These are phyloP conservation scores for Tipula vernalis DNA, from an alignment of 2,888 invertebrate genomes.

Conservation along the genomic window DNA sequence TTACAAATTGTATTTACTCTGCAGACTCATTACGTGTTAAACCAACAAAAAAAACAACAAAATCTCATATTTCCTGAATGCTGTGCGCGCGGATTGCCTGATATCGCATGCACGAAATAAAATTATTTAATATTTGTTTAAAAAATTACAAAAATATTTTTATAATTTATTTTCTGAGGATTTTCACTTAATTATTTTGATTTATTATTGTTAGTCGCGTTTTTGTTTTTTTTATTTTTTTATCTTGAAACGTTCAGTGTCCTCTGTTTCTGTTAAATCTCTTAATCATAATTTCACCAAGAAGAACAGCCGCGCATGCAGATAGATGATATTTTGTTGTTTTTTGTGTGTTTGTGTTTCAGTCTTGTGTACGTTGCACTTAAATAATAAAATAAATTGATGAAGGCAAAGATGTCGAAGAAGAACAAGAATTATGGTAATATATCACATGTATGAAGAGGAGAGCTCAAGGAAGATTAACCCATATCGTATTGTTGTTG, in stretches of 20 bases:
- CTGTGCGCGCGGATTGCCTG: neutral
- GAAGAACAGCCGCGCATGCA: neutral
- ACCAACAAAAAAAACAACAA: neutral
- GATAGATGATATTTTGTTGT: neutral
- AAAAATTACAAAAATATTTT: neutral
- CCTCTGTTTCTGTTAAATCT: neutral
- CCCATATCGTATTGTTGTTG: neutral
- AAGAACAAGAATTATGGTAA: neutral
- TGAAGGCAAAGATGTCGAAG: neutral
- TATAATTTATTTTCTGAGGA: neutral
- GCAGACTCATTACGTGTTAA: neutral
- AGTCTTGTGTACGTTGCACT: neutral
- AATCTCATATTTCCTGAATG: neutral
- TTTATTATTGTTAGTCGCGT: neutral
- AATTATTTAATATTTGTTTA: neutral
- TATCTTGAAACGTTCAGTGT: neutral
- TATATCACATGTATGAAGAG: neutral
- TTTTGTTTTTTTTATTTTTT: neutral
- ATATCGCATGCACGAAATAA: neutral
- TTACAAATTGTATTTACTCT: neutral
- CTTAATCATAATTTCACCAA: constrained; percentile 4
- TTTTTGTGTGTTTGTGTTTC: neutral
- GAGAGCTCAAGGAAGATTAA: neutral
- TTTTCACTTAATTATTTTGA: neutral
- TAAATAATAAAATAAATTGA: neutral